A percentile compares a stretch with the other conserved stretches of the same genome.
phyloP scores from a whole-genome alignment of 2,113 vertebrate species.

The Gymnorhina tibicen region DNA sequence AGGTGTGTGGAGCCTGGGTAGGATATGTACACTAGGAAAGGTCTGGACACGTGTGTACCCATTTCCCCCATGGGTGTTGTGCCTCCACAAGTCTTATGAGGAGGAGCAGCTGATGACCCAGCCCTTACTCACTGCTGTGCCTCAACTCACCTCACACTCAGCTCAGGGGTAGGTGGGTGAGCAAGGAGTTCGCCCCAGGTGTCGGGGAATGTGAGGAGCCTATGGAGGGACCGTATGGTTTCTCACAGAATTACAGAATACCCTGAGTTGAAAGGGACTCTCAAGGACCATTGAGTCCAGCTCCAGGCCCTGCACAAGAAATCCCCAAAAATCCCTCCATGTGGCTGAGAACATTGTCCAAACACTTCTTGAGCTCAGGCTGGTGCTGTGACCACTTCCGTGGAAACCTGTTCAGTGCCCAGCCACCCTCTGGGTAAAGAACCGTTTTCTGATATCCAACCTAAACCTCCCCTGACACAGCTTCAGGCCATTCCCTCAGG shows the following conservation, averaged over 20 bases:
- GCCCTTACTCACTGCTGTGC: background rate
- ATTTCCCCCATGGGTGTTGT: background rate
- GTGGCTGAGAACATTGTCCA: background rate
- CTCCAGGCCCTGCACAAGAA: rapidly evolving
- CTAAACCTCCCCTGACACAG: background rate
- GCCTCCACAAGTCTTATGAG: rapidly evolving
- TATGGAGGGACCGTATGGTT: background rate
- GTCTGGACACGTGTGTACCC: background rate
- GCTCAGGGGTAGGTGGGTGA: rapidly evolving
- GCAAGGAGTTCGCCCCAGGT: rapidly evolving
- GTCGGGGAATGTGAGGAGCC: background rate
- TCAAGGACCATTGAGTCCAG: background rate
- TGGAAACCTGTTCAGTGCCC: background rate
- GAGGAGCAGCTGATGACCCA: background rate
- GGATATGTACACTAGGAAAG: background rate
- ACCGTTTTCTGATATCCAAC: background rate
- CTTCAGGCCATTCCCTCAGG: background rate
- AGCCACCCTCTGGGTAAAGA: background rate
- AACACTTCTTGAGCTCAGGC: background rate
- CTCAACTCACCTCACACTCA: background rate
- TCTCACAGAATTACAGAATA: background rate
- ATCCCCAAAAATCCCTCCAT: background rate
- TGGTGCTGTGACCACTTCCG: background rate
- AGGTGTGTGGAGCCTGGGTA: background rate
- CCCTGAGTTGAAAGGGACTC: background rate